Evolutionary conservation across 2,888 invertebrate genomes (phyloP), one percentile per base, ranked within the genome.

Genomic region (Limnephilus rhombicus): DNA sequence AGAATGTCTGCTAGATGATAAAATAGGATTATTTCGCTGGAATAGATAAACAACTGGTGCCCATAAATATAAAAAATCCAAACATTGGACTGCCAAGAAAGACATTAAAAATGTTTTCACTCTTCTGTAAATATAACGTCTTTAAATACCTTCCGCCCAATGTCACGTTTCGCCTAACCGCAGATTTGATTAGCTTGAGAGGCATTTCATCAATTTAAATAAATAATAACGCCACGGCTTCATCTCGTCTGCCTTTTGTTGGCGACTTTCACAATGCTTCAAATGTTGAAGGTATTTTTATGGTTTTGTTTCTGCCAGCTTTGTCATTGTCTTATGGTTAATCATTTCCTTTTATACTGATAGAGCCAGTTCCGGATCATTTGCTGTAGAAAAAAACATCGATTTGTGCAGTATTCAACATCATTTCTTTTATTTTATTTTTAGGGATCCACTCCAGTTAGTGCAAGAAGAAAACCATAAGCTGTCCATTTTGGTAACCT

Each of bases 191-290:
- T 83, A 83, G 83, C 31, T 37, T 18, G 34, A 31, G 83, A 34
- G 83, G 37, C 83, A 83, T 34, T 24, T 83, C 83, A 34, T 83
- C 83, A 34, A 83, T 83, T 83, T 68, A 68, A 68, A 68, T 68
- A 68, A 68, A 68, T 68, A 68, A 68, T 68, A 83, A 83, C 12
- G 34, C 34, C 3, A 34, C 83, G 37, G 24, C 34, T 34, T 83
- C 83, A 11, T 24, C 83, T 83, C 83, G 37, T 83, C 83, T 83
- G 24, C 24, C 24, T 68, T 68, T 68, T 68, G 68, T 68, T 68
- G 68, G 24, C 2, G 68, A n/a, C 68, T 68, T 68, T 68, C 68
- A 68, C 68, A 68, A 68, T 68, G 68, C 4, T 68, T 68, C 18
- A 68, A 68, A 18, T n/a, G 9, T 9, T 24, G 7, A n/a, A 68